Evolutionary conservation across 2,113 vertebrate genomes (phyloP).

Genomic region (Strix aluco): DNA sequence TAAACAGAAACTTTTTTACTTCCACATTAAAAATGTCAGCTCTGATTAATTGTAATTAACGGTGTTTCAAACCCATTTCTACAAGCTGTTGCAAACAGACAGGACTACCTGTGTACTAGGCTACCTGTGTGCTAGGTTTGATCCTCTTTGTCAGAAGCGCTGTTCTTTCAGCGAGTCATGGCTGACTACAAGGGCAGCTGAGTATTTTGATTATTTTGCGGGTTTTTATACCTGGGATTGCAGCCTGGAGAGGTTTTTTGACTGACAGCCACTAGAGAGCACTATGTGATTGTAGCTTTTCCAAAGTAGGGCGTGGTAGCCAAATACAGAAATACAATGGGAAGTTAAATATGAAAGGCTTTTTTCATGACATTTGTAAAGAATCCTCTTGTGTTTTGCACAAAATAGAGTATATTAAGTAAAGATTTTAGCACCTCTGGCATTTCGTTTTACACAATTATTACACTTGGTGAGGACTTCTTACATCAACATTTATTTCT

Average conservation of each 20-base stretch:
- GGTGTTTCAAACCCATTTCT: neutral
- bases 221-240: neutral
- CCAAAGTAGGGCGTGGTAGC: neutral
- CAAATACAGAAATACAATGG: neutral
- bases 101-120: neutral
- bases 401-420: neutral
- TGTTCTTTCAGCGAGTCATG: neutral
- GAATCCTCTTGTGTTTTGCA: neutral
- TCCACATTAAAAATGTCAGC: neutral
- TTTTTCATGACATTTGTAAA: neutral
- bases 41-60: neutral
- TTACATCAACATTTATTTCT: neutral
- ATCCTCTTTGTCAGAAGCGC: neutral
- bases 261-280: constrained; percentile 37
- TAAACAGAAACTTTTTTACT: neutral
- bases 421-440: neutral
- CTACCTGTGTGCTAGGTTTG: neutral
- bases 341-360: neutral
- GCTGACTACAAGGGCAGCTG: neutral
- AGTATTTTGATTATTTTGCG: neutral
- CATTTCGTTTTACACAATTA: neutral
- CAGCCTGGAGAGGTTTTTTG: neutral
- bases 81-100: neutral
- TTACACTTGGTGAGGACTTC: neutral
- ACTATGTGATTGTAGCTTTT: constrained; percentile 1